These are phyloP conservation scores for Nasonia giraulti DNA, from an alignment of 1,140 invertebrate genomes.

Conservation along the genomic window DNA sequence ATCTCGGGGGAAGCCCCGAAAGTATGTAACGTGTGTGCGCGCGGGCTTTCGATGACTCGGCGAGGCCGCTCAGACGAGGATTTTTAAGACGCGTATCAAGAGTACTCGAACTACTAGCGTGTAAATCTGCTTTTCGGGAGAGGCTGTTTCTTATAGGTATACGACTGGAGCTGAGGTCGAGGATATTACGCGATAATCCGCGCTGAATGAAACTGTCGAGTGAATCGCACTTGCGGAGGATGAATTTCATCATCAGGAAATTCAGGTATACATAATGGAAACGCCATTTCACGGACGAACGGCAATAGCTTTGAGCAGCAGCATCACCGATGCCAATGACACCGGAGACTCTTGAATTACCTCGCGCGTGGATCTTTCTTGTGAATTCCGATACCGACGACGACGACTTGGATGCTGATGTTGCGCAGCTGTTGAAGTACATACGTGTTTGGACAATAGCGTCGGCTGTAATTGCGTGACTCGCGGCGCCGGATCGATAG, in stretches of 20 bases:
- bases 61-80: neutral
- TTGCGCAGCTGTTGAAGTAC: neutral
- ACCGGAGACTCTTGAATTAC: neutral
- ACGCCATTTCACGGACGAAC: conserved; percentile 25
- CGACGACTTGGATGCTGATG: neutral
- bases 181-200: neutral
- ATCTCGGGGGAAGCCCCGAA: neutral
- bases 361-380: neutral
- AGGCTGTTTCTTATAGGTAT: neutral
- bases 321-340: neutral
- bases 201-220: neutral
- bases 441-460: neutral
- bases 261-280: neutral
- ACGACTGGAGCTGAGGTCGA: neutral
- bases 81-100: neutral
- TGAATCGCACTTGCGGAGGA: neutral
- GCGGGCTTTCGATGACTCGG: conserved; percentile 15
- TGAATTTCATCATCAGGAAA: neutral
- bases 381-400: neutral
- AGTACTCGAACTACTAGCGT: neutral
- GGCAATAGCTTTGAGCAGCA: neutral
- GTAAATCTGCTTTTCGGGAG: neutral
- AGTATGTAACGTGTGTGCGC: neutral
- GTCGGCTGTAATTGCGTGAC: neutral
- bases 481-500: neutral